These are phyloP conservation scores for Gymnocypris eckloni DNA, from an alignment of 2,797 vertebrate genomes.

Conservation along the genomic window DNA sequence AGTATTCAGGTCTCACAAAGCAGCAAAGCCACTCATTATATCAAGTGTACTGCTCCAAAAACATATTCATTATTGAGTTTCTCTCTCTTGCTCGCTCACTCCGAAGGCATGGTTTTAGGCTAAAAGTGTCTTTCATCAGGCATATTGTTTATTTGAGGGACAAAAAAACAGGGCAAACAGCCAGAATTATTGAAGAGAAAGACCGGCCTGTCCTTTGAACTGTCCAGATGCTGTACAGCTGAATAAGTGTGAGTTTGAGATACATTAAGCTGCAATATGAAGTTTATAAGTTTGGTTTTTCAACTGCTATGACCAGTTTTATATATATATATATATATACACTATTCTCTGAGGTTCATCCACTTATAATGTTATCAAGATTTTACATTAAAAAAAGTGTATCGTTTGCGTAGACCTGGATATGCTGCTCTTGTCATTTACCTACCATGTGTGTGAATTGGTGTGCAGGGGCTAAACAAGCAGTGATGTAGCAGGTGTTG, in stretches of 20 bases:
- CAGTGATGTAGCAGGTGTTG: too few relatives aligned
- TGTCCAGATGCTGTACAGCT: conserved; percentile 15
- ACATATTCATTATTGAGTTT: conserved; percentile 51
- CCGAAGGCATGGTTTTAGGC: conserved; percentile 34
- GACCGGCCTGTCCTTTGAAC: conserved; percentile 45
- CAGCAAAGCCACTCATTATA: conserved; percentile 59
- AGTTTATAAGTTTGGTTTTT: neutral
- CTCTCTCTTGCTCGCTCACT: conserved; percentile 35
- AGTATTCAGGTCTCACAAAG: conserved; percentile 56
- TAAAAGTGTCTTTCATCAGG: conserved; percentile 55
- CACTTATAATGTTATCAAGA: too few relatives aligned
- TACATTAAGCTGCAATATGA: conserved; percentile 3
- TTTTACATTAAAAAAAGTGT: too few relatives aligned
- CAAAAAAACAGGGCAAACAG: conserved; percentile 41
- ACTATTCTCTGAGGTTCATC: too few relatives aligned
- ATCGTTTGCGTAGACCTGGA: too few relatives aligned
- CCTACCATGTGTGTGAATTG: too few relatives aligned
- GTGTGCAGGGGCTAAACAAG: too few relatives aligned
- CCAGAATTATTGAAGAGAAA: conserved; percentile 33
- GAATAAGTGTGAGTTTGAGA: neutral
- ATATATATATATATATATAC: too few relatives aligned
- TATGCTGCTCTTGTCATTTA: too few relatives aligned
- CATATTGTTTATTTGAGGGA: conserved; percentile 55
- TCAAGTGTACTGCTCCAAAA: conserved; percentile 53
- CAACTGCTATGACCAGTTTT: neutral